phyloP scores from a whole-genome alignment of 2,888 invertebrate genomes.

The Cephus pygmeus region DNA sequence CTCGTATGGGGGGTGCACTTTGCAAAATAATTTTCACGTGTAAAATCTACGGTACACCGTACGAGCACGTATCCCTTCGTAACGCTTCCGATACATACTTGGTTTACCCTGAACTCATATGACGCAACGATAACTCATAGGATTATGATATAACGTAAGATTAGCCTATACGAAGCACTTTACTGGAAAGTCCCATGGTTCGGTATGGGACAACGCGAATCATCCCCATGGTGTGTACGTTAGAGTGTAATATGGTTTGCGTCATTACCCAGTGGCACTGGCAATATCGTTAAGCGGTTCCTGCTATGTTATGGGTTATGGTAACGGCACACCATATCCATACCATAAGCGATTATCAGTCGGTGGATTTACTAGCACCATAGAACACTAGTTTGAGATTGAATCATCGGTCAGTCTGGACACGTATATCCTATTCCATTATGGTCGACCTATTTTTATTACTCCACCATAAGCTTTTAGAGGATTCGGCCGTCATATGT shows the following conservation, averaged over 20 bases:
- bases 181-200: background rate
- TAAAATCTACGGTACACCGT: background rate
- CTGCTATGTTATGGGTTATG: slow-evolving; percentile 13
- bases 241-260: slow-evolving; percentile 3
- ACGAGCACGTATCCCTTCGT: background rate
- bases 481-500: background rate
- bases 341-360: slow-evolving; percentile 21
- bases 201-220: background rate
- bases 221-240: background rate
- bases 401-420: background rate
- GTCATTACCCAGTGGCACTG: slow-evolving; percentile 14
- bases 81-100: background rate
- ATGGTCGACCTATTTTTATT: background rate
- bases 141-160: background rate
- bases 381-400: background rate
- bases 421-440: background rate
- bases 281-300: slow-evolving; percentile 13
- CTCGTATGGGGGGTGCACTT: background rate
- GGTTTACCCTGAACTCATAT: background rate
- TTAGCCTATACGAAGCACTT: background rate
- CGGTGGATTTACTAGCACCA: background rate
- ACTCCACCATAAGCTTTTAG: background rate
- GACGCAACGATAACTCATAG: background rate
- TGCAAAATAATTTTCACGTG: background rate
- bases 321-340: slow-evolving; percentile 8